Conservation (phyloP, 2,113 vertebrate genomes). For the Callopanchax toddi region DNA sequence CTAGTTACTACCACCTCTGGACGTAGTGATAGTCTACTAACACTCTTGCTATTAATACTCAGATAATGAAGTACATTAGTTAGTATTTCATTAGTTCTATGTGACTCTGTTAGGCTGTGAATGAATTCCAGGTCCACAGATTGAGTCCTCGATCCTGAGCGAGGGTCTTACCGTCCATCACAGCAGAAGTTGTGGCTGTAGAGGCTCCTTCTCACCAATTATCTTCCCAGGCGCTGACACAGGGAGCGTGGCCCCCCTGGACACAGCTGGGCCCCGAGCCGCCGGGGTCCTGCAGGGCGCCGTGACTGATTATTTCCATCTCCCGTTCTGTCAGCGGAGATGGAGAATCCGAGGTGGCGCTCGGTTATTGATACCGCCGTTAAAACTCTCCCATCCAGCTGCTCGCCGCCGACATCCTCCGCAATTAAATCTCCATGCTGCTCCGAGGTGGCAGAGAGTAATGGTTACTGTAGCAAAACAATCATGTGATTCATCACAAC, state of each 20-base stretch:
- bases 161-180: conserved; percentile 10
- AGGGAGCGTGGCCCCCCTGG: conserved; percentile 45
- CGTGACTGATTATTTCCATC: conserved; percentile 79
- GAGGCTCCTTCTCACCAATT: conserved; percentile 60
- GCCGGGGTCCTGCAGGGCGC: conserved; percentile 68
- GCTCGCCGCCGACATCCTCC: conserved; percentile 66
- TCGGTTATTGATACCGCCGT: conserved; percentile 76
- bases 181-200: conserved; percentile 24
- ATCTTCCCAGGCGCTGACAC: conserved; percentile 19
- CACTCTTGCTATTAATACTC: too few species aligned
- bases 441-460: conserved; percentile 76
- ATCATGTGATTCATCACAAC: conserved; percentile 67
- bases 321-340: conserved; percentile 73
- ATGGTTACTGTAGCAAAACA: conserved; percentile 79
- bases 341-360: conserved; percentile 71
- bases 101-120: too few species aligned
- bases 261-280: conserved; percentile 73
- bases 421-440: conserved; percentile 73
- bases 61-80: too few species aligned
- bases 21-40: too few species aligned
- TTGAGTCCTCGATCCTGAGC: neutral
- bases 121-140: too few species aligned
- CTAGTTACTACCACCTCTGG: too few species aligned
- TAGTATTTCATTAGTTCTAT: too few species aligned
- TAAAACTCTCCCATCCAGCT: conserved; percentile 72